A percentile compares a stretch with the other conserved stretches of the same genome.
These are phyloP conservation scores for Tragulus kanchil DNA, from an alignment of 2,113 vertebrate species.

Conservation along the genomic window DNA sequence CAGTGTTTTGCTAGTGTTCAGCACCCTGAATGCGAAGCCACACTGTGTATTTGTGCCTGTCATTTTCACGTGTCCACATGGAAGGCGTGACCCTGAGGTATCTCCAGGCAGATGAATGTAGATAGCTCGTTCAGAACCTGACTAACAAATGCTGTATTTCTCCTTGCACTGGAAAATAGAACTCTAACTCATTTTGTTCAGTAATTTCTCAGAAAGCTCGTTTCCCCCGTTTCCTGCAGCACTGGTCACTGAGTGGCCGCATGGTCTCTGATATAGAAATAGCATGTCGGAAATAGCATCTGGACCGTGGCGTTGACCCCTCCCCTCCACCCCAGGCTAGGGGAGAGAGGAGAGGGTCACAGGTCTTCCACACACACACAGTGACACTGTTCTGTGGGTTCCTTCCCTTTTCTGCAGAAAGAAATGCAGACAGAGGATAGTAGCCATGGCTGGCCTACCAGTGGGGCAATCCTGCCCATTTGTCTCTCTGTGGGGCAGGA, in stretches of 20 bases:
- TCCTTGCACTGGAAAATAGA: neutral
- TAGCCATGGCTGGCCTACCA: neutral
- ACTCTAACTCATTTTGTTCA: neutral
- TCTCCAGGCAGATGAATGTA: neutral
- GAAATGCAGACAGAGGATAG: neutral
- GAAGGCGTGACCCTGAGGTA: neutral
- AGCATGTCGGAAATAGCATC: neutral
- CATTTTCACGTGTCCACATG: neutral
- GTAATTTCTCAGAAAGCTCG: slow-evolving; percentile 46
- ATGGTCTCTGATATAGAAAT: neutral
- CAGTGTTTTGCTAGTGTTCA: neutral
- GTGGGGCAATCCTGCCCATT: neutral
- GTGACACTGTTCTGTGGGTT: neutral
- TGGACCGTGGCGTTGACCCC: neutral
- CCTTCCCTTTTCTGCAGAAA: neutral
- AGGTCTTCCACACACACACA: neutral
- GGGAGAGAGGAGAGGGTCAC: neutral
- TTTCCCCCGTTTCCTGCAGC: neutral
- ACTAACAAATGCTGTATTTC: neutral
- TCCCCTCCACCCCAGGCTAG: neutral
- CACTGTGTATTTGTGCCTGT: neutral
- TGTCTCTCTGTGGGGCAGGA: neutral
- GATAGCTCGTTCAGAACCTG: neutral
- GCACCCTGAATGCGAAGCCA: neutral
- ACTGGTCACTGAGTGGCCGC: neutral